Evolutionary conservation across 2,888 invertebrate genomes (phyloP).

Genomic region (Drosophila aldrichi): DNA sequence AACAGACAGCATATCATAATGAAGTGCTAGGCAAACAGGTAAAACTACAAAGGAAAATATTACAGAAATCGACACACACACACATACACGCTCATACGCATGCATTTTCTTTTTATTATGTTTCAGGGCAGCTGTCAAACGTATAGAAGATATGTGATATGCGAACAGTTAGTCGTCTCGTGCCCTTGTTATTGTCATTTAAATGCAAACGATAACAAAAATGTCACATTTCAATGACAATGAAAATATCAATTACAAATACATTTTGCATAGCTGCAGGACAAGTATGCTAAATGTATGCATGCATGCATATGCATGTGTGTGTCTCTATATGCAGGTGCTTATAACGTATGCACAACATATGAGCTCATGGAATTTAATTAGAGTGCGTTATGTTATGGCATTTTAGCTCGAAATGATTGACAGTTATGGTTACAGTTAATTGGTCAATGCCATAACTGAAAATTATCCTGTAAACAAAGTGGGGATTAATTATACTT

Average conservation of each 20-base stretch:
- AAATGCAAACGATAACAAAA: conserved; percentile 48
- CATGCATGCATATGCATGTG: not conserved
- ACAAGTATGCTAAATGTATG: conserved; percentile 12
- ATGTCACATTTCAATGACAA: conserved; percentile 66
- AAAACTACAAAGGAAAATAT: conserved; percentile 2
- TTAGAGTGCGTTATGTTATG: conserved; percentile 37
- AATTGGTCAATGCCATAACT: not conserved
- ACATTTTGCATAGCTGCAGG: conserved; percentile 27
- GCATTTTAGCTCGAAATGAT: conserved; percentile 12
- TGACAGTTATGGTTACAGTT: conserved; percentile 19
- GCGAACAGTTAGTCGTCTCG: conserved; percentile 3
- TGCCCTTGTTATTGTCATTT: conserved; percentile 33
- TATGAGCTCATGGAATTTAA: conserved; percentile 37
- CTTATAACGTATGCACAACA: conserved; percentile 13
- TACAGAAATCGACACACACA: not conserved
- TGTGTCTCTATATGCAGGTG: not conserved
- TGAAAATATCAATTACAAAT: conserved; percentile 56
- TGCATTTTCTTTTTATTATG: conserved; percentile 16
- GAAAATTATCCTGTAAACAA: not conserved
- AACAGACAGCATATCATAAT: conserved; percentile 28
- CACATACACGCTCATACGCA: not conserved
- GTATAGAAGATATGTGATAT: conserved; percentile 7
- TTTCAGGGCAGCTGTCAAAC: conserved; percentile 28
- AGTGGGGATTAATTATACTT: no score
- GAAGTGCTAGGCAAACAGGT: conserved; percentile 13